Evolutionary conservation across 2,888 invertebrate species (phyloP).

Genomic region (Stenurella melanura): DNA sequence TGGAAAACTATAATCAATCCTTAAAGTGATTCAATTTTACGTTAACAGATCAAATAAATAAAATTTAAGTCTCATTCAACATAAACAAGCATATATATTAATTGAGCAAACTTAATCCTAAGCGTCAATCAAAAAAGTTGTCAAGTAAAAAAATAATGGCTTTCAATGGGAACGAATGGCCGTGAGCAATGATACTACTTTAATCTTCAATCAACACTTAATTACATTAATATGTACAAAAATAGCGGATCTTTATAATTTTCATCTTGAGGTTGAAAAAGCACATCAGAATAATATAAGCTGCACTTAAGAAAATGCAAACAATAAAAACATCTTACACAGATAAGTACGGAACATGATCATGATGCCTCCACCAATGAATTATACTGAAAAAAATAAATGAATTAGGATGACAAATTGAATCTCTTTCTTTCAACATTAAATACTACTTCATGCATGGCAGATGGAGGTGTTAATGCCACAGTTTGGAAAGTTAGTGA

Average conservation of each 20-base stretch:
- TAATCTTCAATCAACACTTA: constrained; percentile 30
- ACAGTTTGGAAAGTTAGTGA: constrained; percentile 39
- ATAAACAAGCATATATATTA: constrained; percentile 49
- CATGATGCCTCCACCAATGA: constrained; percentile 70
- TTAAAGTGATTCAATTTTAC: constrained; percentile 44
- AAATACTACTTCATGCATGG: constrained; percentile 42
- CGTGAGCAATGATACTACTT: constrained; percentile 40
- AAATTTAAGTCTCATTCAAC: constrained; percentile 47
- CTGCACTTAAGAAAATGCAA: constrained; percentile 36
- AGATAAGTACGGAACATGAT: constrained; percentile 66
- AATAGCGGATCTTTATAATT: constrained; percentile 34
- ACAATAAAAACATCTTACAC: constrained; percentile 55
- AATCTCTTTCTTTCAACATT: constrained; percentile 23
- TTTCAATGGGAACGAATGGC: constrained; percentile 33
- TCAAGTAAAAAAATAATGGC: constrained; percentile 34
- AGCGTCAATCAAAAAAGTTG: constrained; percentile 17
- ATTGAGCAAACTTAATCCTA: constrained; percentile 52
- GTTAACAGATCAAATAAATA: constrained; percentile 53
- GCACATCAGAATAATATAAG: constrained; percentile 35
- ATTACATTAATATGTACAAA: constrained; percentile 44
- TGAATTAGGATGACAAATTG: constrained; percentile 55
- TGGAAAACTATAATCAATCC: constrained; percentile 41
- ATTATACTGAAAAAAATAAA: constrained; percentile 71
- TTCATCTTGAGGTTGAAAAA: constrained; percentile 37
- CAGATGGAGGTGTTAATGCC: constrained; percentile 23